Conservation (phyloP, 2,888 invertebrate species). For the Drosophila atroscutellata region DNA sequence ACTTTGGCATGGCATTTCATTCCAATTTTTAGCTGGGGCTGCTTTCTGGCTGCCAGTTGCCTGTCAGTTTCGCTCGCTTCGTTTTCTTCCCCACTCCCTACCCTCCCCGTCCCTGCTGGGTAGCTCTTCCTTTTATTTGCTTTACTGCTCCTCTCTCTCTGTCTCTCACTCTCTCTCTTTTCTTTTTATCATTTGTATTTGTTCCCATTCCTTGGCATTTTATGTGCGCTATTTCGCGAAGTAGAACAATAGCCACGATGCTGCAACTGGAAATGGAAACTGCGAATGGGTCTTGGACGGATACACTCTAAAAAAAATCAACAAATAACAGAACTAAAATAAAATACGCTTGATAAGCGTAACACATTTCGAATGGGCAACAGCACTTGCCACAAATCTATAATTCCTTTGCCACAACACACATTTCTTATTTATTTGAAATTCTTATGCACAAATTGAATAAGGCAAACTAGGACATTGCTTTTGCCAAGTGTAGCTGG, state of each 20-base stretch:
- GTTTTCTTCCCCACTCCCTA: conserved; percentile 16
- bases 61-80: conserved; percentile 69
- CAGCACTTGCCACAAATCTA: not conserved
- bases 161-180: not conserved
- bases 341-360: not conserved
- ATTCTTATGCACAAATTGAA: not conserved
- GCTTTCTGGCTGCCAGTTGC: conserved; percentile 66
- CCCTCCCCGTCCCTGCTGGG: conserved; percentile 28
- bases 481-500: conserved; percentile 3
- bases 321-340: not conserved
- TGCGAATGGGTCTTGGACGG: conserved; percentile 7
- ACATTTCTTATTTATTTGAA: not conserved
- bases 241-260: conserved; percentile 73
- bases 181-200: conserved; percentile 76
- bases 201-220: conserved; percentile 76
- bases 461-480: not conserved
- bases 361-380: not conserved
- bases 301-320: not conserved
- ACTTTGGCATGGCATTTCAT: conserved; percentile 64
- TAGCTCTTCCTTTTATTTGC: conserved; percentile 17
- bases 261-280: conserved; percentile 26
- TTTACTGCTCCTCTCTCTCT: conserved; percentile 7
- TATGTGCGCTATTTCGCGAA: conserved; percentile 78
- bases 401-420: not conserved
- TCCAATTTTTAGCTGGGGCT: conserved; percentile 43